Conservation (phyloP, 2,113 vertebrate species). For the Otus sunia region DNA sequence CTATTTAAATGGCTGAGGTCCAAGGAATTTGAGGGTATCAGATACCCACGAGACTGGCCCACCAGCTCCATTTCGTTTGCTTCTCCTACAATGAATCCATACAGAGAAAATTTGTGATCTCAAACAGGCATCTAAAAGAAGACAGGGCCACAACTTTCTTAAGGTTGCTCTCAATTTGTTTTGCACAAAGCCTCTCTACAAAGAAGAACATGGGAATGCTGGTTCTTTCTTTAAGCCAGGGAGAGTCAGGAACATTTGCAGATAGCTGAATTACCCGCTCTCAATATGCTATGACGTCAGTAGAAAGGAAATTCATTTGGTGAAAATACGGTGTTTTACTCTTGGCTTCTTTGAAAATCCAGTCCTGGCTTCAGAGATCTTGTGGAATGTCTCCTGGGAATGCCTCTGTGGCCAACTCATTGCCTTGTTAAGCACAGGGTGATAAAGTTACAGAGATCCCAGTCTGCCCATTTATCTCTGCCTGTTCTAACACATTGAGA, state of each 20-base stretch:
- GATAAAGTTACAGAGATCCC: slow-evolving; percentile 14
- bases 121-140: neutral
- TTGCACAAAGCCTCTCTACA: neutral
- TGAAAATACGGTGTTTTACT: slow-evolving; percentile 32
- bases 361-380: neutral
- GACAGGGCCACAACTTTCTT: neutral
- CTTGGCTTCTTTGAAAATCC: slow-evolving; percentile 27
- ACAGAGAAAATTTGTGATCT: neutral
- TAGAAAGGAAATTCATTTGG: slow-evolving; percentile 35
- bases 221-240: neutral
- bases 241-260: neutral
- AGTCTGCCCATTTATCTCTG: neutral
- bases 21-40: neutral
- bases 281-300: neutral
- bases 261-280: neutral
- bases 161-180: neutral
- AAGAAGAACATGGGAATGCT: neutral
- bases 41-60: neutral
- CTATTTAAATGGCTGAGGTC: neutral
- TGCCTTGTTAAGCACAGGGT: neutral
- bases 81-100: neutral
- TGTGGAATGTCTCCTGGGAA: slow-evolving; percentile 34
- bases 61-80: neutral
- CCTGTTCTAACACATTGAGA: neutral
- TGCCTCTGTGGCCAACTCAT: neutral